These are phyloP conservation scores for Temnothorax curvispinosus DNA, from an alignment of 1,140 invertebrate species.

Conservation along the genomic window DNA sequence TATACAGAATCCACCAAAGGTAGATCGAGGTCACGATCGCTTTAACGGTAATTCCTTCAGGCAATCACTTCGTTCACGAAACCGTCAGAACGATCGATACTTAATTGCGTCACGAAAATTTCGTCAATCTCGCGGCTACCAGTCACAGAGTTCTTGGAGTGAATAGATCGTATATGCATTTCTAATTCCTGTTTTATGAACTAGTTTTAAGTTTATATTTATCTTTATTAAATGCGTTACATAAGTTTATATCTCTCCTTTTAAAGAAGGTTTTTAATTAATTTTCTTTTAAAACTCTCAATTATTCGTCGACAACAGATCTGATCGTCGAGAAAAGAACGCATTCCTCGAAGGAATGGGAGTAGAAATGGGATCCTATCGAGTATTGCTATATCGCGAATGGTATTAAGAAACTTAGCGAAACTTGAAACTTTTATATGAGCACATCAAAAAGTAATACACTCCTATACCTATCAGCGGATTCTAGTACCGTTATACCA, in stretches of 20 bases:
- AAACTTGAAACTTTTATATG: conserved; percentile 13
- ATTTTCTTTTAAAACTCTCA: background rate
- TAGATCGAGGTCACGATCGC: conserved; percentile 71
- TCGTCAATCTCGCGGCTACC: conserved; percentile 25
- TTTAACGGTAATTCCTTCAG: conserved; percentile 72
- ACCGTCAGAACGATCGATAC: conserved; percentile 37
- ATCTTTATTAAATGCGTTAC: background rate
- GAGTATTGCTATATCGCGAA: background rate
- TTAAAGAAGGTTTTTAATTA: background rate
- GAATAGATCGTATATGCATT: background rate
- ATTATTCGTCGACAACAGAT: background rate
- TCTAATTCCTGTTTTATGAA: background rate
- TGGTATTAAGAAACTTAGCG: background rate
- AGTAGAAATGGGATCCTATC: background rate
- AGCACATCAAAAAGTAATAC: background rate
- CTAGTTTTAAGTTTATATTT: background rate
- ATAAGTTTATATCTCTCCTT: background rate
- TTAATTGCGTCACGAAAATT: conserved; percentile 55
- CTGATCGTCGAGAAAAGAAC: background rate
- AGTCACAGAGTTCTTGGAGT: background rate
- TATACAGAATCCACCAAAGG: conserved; percentile 63
- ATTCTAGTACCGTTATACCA: background rate
- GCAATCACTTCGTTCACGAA: conserved; percentile 64
- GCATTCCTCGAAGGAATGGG: background rate
- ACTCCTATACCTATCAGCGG: background rate